Base-by-base conservation (phyloP, 2,888 invertebrate species). In the Coremacera marginata region DNA sequence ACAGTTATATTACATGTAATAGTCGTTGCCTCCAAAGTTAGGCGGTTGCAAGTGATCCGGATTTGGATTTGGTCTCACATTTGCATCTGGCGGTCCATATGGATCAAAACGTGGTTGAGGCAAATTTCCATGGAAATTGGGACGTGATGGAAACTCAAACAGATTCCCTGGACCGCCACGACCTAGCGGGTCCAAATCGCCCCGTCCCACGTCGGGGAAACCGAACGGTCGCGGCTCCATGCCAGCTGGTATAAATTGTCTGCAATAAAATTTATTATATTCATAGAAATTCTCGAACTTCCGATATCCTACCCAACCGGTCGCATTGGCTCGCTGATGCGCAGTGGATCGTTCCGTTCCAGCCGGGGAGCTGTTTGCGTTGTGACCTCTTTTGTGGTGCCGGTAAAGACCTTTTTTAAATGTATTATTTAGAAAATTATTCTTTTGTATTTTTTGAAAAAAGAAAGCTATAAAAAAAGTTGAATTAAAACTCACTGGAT, bases 111-210 rank as follows among this genome's bases (percentile, higher is more conserved):
- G 91, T 65, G 84, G 83, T 11, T 76, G 80, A 3, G 96, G 95
- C 22, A 22, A 14, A 70, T 60, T 49, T 8, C 78, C 49, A n/a
- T 70, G 75, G 37, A 82, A 73, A 16, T 82, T 78, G 1, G 84
- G 84, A 7, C 72, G 81, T 22, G 83, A 80, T 27, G 86, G 85
- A 62, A 86, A 83, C 1, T 82, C 78, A 76, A 85, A 87, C 7
- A 89, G 79, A 80, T 85, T 88, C 77, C 88, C 88, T 77, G 84
- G 80, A 70, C 88, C 88, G 77, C 83, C 91, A 77, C 92, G 91
- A 60, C 89, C 90, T 16, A 96, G 92, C 0, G 96, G 96, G 89
- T 96, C 93, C 84, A 97, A 89, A 89, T 97, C 96, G 75, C 93
- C 91, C 60, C 93, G 90, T 0, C 96, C 96, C 76, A 95, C 89